These are phyloP conservation scores for Carcina quercana DNA, from an alignment of 2,888 invertebrate genomes.

Conservation along the genomic window DNA sequence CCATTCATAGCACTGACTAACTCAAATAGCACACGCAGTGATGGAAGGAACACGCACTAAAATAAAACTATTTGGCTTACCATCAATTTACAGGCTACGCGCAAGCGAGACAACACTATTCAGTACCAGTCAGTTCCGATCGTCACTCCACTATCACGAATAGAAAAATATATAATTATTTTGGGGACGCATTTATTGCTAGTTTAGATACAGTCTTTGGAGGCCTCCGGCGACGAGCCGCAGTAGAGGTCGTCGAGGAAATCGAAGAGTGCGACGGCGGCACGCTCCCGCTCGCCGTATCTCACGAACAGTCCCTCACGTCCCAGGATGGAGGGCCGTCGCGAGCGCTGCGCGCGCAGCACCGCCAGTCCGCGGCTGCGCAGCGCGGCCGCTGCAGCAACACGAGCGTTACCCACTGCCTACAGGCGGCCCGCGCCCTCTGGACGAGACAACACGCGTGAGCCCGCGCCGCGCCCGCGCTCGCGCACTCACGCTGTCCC, in stretches of 20 bases:
- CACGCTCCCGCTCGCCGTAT: slow-evolving; percentile 84
- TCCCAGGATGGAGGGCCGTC: slow-evolving; percentile 83
- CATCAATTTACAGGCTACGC: slow-evolving; percentile 35
- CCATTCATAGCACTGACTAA: background rate
- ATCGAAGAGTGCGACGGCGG: slow-evolving; percentile 86
- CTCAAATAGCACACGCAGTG: background rate
- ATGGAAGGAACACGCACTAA: slow-evolving; percentile 6
- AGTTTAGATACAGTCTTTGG: slow-evolving; percentile 63
- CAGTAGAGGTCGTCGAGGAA: slow-evolving; percentile 81
- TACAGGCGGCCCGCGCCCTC: slow-evolving; percentile 47
- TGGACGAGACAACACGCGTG: slow-evolving; percentile 49
- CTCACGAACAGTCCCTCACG: slow-evolving; percentile 85
- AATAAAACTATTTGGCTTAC: slow-evolving; percentile 49
- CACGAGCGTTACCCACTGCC: slow-evolving; percentile 32
- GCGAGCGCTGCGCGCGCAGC: slow-evolving; percentile 62
- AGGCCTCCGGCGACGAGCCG: slow-evolving; percentile 53
- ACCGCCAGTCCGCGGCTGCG: slow-evolving; percentile 73
- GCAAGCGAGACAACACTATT: slow-evolving; percentile 36
- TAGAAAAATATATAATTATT: slow-evolving; percentile 59
- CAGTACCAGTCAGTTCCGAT: slow-evolving; percentile 8
- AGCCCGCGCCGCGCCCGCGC: slow-evolving; percentile 23
- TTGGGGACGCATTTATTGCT: slow-evolving; percentile 49
- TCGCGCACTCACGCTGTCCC: slow-evolving; percentile 3
- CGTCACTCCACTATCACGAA: slow-evolving; percentile 35
- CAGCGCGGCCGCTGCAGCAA: slow-evolving; percentile 75